These are phyloP conservation scores for Phalacrocorax aristotelis DNA, from an alignment of 2,113 vertebrate genomes.

Conservation along the genomic window DNA sequence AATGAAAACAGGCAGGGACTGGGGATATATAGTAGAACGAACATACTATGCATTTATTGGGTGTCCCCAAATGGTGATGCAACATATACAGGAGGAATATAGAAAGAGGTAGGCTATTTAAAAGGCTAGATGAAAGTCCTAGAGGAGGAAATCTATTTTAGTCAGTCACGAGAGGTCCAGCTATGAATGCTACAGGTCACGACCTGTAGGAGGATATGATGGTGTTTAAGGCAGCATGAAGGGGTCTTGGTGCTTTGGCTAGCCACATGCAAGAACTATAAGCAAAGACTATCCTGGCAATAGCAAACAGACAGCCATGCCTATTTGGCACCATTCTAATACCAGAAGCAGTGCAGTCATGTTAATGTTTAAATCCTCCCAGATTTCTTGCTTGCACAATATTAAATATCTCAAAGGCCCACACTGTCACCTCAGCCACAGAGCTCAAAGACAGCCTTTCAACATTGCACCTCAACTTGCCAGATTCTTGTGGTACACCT, in stretches of 20 bases:
- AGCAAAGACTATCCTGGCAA: not conserved
- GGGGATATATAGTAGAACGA: not conserved
- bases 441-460: not conserved
- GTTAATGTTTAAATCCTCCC: not conserved
- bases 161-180: not conserved
- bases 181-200: not conserved
- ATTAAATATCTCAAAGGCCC: not conserved
- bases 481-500: not conserved
- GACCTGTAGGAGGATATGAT: not conserved
- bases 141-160: not conserved
- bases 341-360: not conserved
- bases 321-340: not conserved
- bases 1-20: not conserved
- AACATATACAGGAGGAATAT: not conserved
- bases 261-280: not conserved
- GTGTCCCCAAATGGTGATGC: not conserved
- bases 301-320: not conserved
- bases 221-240: not conserved
- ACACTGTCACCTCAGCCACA: not conserved
- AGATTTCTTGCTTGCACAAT: not conserved
- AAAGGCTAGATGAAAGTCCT: not conserved
- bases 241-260: not conserved
- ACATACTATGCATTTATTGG: not conserved
- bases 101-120: not conserved
- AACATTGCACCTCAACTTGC: not conserved